phyloP scores from a whole-genome alignment of 2,888 invertebrate species.

The Drosophila dives region DNA sequence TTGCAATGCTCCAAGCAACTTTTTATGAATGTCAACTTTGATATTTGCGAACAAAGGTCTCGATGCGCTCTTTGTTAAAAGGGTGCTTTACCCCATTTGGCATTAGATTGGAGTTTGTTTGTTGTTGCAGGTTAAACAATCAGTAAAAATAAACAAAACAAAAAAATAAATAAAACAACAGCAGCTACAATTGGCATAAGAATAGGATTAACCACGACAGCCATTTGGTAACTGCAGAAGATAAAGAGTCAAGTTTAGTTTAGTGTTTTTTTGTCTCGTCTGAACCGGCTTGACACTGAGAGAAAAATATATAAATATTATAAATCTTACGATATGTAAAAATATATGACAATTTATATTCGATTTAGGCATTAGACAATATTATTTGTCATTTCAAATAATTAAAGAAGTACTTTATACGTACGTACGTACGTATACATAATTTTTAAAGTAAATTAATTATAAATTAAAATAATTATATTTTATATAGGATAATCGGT shows the following conservation, averaged over 20 bases:
- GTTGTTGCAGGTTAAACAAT: conserved; percentile 50
- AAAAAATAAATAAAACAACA: conserved; percentile 56
- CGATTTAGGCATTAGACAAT: neutral
- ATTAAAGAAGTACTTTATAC: neutral
- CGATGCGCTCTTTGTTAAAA: conserved; percentile 32
- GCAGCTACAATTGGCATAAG: conserved; percentile 34
- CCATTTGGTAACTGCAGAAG: conserved; percentile 5
- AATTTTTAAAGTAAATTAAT: neutral
- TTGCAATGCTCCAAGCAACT: conserved; percentile 27
- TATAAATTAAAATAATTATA: neutral
- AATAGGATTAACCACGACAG: conserved; percentile 5
- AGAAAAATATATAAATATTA: neutral
- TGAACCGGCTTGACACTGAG: conserved; percentile 13
- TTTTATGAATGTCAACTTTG: conserved; percentile 69
- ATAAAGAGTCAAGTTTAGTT: conserved; percentile 3
- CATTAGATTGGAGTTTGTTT: conserved; percentile 34
- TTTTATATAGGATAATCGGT: neutral
- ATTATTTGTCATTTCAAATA: neutral
- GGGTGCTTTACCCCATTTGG: conserved; percentile 26
- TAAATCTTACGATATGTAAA: neutral
- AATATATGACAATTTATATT: neutral
- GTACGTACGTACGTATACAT: too few relatives aligned
- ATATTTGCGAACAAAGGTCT: conserved; percentile 55
- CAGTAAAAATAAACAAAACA: neutral
- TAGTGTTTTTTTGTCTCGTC: conserved; percentile 4